Evolutionary conservation across 2,113 vertebrate species (phyloP), one percentile per base, ranked within the genome.

Genomic region (Forbesichthys papilliferus): DNA sequence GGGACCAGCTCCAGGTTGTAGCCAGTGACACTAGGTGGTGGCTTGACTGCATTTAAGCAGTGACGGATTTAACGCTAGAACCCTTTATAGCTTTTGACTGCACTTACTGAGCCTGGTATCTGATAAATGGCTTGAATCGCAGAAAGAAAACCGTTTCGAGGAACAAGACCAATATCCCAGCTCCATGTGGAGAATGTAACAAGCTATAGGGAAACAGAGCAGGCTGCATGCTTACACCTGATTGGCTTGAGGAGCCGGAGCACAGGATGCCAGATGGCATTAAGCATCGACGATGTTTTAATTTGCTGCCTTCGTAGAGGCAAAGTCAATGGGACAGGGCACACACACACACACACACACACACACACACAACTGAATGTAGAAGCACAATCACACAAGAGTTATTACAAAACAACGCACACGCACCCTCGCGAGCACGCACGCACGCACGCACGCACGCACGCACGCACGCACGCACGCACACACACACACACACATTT

Each of bases 401-500:
- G 11, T 3, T 20, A 59, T 27, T 27, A 27, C 27, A 18, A 34
- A 18, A 34, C 20, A 59, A 36, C 42, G 49, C 33, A 60, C 11
- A 2, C 16, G 20, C 48, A 66, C 18, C 7, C 2, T 0, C 27
- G 2, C 20, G n/a, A n/a, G n/a, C 1, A 2, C 20, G 6, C 58
- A 60, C 33, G 12, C 33, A 42, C 33, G 53, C 48, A 47, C 7
- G 49, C 14, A 75, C 20, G 36, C 53, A 27, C 20, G 1, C 20
- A 2, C 20, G 1, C 20, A 2, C 20, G 1, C 20, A 20, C 20
- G 1, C 20, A 20, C 20, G 1, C 20, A 20, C 82, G 74, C 56
- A 11, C 51, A 20, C 20, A 20, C 1, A 20, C 20, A 20, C 20
- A 20, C 20, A 20, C 81, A 85, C 85, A 81, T 69, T 78, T 79